Percentiles rank a stretch among this genome's conserved stretches.
Conservation (phyloP, 2,888 invertebrate species). For the Noctua fimbriata region DNA sequence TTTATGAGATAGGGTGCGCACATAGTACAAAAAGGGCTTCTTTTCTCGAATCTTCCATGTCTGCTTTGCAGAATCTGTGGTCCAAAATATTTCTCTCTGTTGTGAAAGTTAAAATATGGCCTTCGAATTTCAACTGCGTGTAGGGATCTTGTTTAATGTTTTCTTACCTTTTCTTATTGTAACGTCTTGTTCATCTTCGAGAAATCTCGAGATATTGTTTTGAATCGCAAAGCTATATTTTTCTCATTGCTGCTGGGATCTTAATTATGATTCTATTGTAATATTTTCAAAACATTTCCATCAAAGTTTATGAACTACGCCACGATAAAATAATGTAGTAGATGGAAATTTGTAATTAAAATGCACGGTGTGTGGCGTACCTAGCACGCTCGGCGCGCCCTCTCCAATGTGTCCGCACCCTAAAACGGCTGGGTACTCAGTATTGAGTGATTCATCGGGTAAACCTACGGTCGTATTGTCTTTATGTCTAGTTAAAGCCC, state of each 20-base stretch:
- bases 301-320: conserved; percentile 13
- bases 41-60: neutral
- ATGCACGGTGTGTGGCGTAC: conserved; percentile 36
- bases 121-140: neutral
- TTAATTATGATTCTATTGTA: neutral
- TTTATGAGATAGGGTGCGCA: conserved; percentile 19
- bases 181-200: neutral
- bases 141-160: neutral
- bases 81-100: neutral
- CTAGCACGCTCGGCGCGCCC: conserved; percentile 48
- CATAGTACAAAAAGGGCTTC: neutral
- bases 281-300: conserved; percentile 25
- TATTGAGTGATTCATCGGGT: conserved; percentile 63
- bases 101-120: conserved; percentile 10
- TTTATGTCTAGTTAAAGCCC: conserved; percentile 42
- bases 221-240: neutral
- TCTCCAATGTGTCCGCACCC: conserved; percentile 54
- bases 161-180: neutral
- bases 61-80: neutral
- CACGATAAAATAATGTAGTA: neutral
- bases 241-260: conserved; percentile 5
- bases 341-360: conserved; percentile 41
- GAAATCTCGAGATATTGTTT: neutral
- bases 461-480: conserved; percentile 62
- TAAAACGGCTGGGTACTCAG: conserved; percentile 48